These are phyloP conservation scores for Exaiptasia diaphana DNA, from an alignment of 64 coral and sea anemone species.

Conservation along the genomic window DNA sequence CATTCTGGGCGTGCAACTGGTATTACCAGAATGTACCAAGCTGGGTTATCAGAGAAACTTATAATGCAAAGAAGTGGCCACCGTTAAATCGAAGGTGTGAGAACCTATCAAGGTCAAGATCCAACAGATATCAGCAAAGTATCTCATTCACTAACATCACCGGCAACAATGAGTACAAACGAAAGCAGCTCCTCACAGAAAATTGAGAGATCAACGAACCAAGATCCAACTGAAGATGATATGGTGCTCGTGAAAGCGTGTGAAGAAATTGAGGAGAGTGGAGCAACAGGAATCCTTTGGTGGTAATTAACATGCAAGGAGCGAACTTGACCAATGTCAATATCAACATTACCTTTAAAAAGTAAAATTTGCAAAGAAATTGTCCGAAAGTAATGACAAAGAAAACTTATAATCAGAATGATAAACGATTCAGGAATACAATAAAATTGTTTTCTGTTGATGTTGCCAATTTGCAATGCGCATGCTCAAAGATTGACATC, in stretches of 20 bases:
- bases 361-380: no score
- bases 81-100: constrained; percentile 2
- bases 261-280: constrained; percentile 1
- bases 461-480: no score
- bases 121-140: neutral
- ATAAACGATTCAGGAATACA: no score
- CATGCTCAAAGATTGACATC: no score
- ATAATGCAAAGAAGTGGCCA: constrained; percentile 32
- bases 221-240: neutral
- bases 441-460: no score
- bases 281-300: neutral
- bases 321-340: neutral
- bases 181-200: neutral
- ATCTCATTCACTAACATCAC: neutral
- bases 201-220: no score
- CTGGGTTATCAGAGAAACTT: constrained; percentile 4
- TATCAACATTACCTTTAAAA: neutral
- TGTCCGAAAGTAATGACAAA: no score
- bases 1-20: constrained; percentile 7
- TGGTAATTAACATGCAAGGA: neutral
- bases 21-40: neutral
- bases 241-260: neutral
- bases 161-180: neutral
- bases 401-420: no score
- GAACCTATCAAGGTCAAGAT: constrained; percentile 12